Conservation (phyloP, 2,113 vertebrate species). For the Hemichromis elongatus region DNA sequence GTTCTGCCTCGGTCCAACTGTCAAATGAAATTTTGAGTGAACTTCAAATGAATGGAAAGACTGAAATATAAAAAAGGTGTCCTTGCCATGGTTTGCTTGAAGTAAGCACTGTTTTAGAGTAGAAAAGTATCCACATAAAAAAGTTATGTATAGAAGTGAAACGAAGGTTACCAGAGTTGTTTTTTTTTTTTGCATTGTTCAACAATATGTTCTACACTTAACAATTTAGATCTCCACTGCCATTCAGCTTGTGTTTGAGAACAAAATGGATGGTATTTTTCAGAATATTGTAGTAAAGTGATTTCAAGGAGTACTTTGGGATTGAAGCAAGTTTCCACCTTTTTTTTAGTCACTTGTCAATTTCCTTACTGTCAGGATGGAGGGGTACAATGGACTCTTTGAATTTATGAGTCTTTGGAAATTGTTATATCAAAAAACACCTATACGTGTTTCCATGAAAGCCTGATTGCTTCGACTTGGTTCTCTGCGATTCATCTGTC, state of each 20-base stretch:
- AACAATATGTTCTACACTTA: background rate
- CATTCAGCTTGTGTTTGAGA: background rate
- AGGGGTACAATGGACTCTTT: background rate
- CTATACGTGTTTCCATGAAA: background rate
- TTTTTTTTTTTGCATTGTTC: background rate
- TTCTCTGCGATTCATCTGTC: background rate
- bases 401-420: background rate
- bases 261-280: background rate
- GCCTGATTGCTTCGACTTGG: background rate
- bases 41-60: slow-evolving; percentile 8
- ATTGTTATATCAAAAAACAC: background rate
- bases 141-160: background rate
- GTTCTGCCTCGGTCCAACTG: slow-evolving; percentile 33
- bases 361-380: background rate
- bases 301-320: background rate
- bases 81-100: background rate
- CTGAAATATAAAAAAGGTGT: background rate
- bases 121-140: background rate
- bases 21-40: slow-evolving; percentile 24
- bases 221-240: background rate
- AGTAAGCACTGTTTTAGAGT: background rate
- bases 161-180: background rate
- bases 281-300: background rate
- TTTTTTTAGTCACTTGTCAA: background rate
- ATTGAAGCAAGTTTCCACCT: background rate